Evolutionary conservation across 2,797 vertebrate species (phyloP).

Genomic region (Crocodylus rhombifer): DNA sequence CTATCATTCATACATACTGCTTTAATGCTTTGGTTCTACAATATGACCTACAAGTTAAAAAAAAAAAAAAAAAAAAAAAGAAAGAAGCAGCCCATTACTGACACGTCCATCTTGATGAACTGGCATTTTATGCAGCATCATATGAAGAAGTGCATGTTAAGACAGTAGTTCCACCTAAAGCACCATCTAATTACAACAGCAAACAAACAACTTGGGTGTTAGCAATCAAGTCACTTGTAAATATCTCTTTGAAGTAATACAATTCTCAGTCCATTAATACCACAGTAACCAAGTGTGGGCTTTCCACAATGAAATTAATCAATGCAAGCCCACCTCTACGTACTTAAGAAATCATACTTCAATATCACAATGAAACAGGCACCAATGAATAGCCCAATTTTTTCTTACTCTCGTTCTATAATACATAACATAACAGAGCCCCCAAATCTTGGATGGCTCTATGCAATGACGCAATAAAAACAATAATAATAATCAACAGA

Average conservation of each 20-base stretch:
- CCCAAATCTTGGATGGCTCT: background rate
- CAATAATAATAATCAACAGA: background rate
- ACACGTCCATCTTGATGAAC: background rate
- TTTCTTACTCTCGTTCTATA: background rate
- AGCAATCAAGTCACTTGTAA: background rate
- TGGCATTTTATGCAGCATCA: background rate
- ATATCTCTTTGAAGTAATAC: background rate
- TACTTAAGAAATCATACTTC: background rate
- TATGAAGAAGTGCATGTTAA: background rate
- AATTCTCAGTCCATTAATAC: background rate
- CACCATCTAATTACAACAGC: background rate
- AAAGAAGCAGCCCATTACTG: background rate
- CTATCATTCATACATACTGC: background rate
- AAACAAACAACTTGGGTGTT: background rate
- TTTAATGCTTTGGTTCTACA: background rate
- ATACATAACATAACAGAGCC: background rate
- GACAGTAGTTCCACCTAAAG: background rate
- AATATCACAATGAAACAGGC: background rate
- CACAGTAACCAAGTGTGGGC: background rate
- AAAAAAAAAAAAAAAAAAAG: background rate
- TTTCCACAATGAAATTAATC: background rate
- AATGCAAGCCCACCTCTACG: background rate
- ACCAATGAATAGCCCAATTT: background rate
- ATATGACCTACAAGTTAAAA: background rate
- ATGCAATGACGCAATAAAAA: background rate